These are phyloP conservation scores for Drosophila ananassae DNA, from an alignment of 1,140 invertebrate genomes.

Conservation along the genomic window DNA sequence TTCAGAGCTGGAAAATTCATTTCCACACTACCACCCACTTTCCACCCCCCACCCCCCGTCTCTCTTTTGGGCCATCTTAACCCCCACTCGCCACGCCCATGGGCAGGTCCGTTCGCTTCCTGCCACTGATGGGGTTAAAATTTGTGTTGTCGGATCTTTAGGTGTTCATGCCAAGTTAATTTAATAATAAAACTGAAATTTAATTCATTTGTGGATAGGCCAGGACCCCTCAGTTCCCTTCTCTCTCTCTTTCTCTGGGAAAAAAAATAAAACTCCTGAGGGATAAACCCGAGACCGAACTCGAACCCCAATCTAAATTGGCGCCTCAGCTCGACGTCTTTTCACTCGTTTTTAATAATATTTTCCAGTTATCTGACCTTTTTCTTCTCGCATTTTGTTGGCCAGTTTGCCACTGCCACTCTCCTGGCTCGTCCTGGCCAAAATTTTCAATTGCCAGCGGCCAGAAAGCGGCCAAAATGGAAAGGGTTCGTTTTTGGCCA, in stretches of 20 bases:
- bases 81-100: neutral
- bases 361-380: slow-evolving; percentile 82
- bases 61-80: neutral
- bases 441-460: slow-evolving; percentile 46
- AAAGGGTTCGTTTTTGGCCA: slow-evolving; percentile 7
- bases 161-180: slow-evolving; percentile 83
- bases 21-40: slow-evolving; percentile 36
- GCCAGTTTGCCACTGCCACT: slow-evolving; percentile 37
- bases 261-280: slow-evolving; percentile 57
- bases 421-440: slow-evolving; percentile 16
- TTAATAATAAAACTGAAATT: slow-evolving; percentile 83
- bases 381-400: slow-evolving; percentile 60
- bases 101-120: neutral
- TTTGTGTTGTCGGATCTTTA: slow-evolving; percentile 77
- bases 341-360: slow-evolving; percentile 78
- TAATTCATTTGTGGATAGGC: slow-evolving; percentile 83
- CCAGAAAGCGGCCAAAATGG: slow-evolving; percentile 29
- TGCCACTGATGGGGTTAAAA: slow-evolving; percentile 62
- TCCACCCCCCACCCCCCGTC: slow-evolving; percentile 10
- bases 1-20: slow-evolving; percentile 63
- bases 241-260: neutral
- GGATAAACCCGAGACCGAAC: slow-evolving; percentile 41
- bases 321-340: slow-evolving; percentile 52
- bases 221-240: slow-evolving; percentile 8
- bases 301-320: slow-evolving; percentile 27